Conservation (phyloP, 2,888 invertebrate species). For the Protula sp. region DNA sequence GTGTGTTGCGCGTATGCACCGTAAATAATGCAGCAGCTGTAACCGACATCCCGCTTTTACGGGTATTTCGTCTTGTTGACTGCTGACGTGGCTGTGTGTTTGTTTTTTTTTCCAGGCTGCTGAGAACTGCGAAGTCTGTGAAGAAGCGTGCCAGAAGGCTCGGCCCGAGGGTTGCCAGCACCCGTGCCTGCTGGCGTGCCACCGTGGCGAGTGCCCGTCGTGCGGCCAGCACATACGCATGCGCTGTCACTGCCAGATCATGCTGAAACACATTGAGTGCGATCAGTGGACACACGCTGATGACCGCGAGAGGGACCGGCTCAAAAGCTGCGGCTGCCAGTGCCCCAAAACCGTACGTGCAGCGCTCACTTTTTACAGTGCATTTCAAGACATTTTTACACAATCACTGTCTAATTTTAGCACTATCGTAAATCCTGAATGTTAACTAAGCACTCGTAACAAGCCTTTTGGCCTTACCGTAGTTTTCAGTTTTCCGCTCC, state of each 20-base stretch:
- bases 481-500: no score
- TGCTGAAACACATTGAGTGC: conserved; percentile 71
- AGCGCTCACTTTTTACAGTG: conserved; percentile 58
- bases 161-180: conserved; percentile 69
- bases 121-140: conserved; percentile 48
- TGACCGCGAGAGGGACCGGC: conserved; percentile 52
- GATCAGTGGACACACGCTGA: conserved; percentile 60
- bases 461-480: no score
- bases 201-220: conserved; percentile 66
- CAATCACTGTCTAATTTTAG: no score
- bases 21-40: no score
- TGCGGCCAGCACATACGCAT: conserved; percentile 60
- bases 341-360: conserved; percentile 77
- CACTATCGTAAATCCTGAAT: no score
- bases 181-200: conserved; percentile 62
- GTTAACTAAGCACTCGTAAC: no score
- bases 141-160: conserved; percentile 42
- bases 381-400: no score
- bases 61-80: no score
- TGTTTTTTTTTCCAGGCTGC: conserved; percentile 49
- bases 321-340: conserved; percentile 71
- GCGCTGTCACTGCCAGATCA: conserved; percentile 77
- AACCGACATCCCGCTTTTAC: no score
- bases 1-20: no score
- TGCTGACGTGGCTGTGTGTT: no score